Base-by-base conservation (phyloP, 2,797 vertebrate genomes). In the Enteromius thamalakanensis region DNA sequence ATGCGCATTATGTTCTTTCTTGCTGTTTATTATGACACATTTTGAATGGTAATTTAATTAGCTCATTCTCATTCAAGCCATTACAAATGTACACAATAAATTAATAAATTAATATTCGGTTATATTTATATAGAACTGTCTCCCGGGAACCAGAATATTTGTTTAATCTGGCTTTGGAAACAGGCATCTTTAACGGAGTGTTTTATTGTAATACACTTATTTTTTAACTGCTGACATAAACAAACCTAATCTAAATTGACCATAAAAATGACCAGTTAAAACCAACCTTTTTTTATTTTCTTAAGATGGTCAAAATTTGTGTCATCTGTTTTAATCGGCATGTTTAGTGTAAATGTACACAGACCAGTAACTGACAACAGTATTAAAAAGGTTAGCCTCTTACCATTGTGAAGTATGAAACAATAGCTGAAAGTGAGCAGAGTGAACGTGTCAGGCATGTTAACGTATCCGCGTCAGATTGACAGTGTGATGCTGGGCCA, bases 351-450 rank as follows among this genome's bases (percentile, higher is more conserved):
- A 55, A 58, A 32, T 8, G 15, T 26, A 49, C 15, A 49, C 11
- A 68, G 23, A 69, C 37, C 8, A 60, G 29, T 19, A 21, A 49
- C 3, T n/a, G 12, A 4, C 6, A n/a, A 49, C 14, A 12, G n/a
- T 12, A 6, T 80, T 19, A 60, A 62, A 68, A 84, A 37, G 21
- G n/a, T 15, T 45, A 65, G 14, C 26, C 19, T 76, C 87, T 88
- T 86, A 88, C 87, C 87, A 62, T 69, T 1, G 6, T 84, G 81
- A 85, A 85, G 64, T 26, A 72, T 32, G 12, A 85, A 26, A 71
- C 32, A 85, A 77, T 86, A 26, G 49, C 51, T 69, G 37, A 87
- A 42, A 3, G 72, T 3, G 60, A 86, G 62, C 60, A 82, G 32
- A 64, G 78, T 67, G 21, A 80, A 15, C 62, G 32, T 84, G 67